These are phyloP conservation scores for Solea solea DNA, from an alignment of 2,113 vertebrate genomes.

Conservation along the genomic window DNA sequence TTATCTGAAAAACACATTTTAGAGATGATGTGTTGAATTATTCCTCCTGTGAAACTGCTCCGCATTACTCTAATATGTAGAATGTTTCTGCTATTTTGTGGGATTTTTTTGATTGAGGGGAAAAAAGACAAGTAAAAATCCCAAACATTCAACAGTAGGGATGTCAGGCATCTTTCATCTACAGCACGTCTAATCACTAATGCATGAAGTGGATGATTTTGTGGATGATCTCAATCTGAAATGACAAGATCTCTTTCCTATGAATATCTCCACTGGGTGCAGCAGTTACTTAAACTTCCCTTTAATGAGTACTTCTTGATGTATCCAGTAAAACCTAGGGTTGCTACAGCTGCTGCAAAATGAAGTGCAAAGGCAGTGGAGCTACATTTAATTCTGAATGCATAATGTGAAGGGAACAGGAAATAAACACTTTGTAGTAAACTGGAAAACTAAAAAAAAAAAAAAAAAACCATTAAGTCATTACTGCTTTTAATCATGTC, in stretches of 20 bases:
- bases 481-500: not conserved
- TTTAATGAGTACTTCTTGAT: slow-evolving; percentile 24
- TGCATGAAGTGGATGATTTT: not conserved
- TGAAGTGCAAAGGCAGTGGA: not conserved
- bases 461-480: slow-evolving; percentile 21
- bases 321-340: slow-evolving; percentile 24
- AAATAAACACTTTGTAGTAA: slow-evolving; percentile 1
- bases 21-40: not conserved
- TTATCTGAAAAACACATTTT: not conserved
- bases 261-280: slow-evolving; percentile 14
- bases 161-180: not conserved
- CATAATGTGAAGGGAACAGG: too few relatives aligned
- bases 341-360: slow-evolving; percentile 12
- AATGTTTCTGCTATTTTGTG: not conserved
- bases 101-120: not conserved
- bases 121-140: not conserved
- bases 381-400: slow-evolving; percentile 5
- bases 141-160: not conserved
- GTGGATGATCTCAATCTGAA: not conserved
- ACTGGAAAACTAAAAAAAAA: slow-evolving; percentile 1
- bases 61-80: not conserved
- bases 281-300: slow-evolving; percentile 22
- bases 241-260: not conserved
- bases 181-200: not conserved
- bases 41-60: not conserved